Conservation (phyloP, 2,888 invertebrate genomes). For the Apodemia hepburni region DNA sequence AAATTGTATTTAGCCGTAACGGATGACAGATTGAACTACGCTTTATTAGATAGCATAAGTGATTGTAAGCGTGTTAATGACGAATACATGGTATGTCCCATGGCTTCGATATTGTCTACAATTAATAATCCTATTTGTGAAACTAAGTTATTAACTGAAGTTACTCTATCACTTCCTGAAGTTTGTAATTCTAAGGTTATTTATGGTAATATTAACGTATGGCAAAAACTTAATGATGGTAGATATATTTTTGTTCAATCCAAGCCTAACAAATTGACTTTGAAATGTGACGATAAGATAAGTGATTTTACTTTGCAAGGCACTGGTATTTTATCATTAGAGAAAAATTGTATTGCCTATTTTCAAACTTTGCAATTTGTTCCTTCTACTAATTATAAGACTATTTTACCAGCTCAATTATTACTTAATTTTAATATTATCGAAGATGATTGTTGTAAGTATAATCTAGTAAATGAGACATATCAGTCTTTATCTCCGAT, state of each 20-base stretch:
- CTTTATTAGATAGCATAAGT: neutral
- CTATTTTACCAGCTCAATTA: neutral
- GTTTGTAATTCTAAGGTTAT: conserved; percentile 9
- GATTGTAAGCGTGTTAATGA: neutral
- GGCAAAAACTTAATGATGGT: conserved; percentile 11
- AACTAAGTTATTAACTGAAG: conserved; percentile 10
- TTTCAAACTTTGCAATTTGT: neutral
- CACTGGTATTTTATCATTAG: neutral
- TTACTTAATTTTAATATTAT: neutral
- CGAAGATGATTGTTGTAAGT: conserved; percentile 1
- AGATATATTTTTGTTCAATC: conserved; percentile 14
- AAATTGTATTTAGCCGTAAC: neutral
- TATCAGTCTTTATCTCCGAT: neutral
- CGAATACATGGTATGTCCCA: neutral
- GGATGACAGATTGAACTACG: neutral
- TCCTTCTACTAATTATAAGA: neutral
- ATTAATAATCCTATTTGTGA: conserved; percentile 12
- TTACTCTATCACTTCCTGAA: conserved; percentile 9
- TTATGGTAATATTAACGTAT: conserved; percentile 9
- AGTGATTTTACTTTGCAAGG: neutral
- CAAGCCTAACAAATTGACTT: conserved; percentile 14
- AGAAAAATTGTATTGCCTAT: neutral
- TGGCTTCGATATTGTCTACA: neutral
- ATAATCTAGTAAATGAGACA: neutral
- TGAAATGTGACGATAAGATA: conserved; percentile 12